These are phyloP conservation scores for Heliopora coerulea DNA, from an alignment of 92 coral and sea anemone genomes.

Conservation along the genomic window DNA sequence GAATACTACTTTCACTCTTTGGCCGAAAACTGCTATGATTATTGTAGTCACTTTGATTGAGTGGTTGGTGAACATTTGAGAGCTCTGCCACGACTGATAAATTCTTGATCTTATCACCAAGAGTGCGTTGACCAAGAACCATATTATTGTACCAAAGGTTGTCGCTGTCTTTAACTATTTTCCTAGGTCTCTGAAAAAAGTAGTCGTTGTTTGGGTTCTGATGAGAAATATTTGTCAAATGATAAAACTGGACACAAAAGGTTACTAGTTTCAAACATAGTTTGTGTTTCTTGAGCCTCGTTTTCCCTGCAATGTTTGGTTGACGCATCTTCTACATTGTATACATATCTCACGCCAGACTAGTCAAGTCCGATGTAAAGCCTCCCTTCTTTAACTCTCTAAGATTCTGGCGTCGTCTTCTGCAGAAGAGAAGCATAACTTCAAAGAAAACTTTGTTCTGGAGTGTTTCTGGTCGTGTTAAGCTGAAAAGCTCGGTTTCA, in stretches of 20 bases:
- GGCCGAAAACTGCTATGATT: conserved; percentile 54
- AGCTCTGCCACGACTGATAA: conserved; percentile 34
- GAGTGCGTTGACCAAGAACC: conserved; percentile 35
- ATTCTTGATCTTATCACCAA: conserved; percentile 41
- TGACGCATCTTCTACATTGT: conserved; percentile 9
- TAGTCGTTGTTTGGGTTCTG: conserved; percentile 6
- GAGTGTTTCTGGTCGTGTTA: conserved; percentile 45
- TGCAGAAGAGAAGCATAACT: conserved; percentile 59
- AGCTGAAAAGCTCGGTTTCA: conserved; percentile 43
- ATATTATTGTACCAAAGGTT: conserved; percentile 38
- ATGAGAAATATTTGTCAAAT: conserved; percentile 7
- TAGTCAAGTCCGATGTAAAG: conserved; percentile 10
- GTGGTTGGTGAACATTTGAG: conserved; percentile 46
- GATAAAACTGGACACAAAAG: conserved; percentile 14
- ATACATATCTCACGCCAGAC: conserved; percentile 20
- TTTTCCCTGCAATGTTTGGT: conserved; percentile 1
- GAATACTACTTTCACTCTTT: conserved; percentile 57
- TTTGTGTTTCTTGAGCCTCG: neutral
- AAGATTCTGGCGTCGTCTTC: conserved; percentile 56
- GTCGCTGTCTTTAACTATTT: conserved; percentile 3
- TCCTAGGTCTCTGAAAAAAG: conserved; percentile 17
- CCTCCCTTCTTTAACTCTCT: conserved; percentile 49
- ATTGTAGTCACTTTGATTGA: conserved; percentile 48
- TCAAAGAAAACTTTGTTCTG: conserved; percentile 67
- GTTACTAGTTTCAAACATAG: neutral